Evolutionary conservation across 2,113 vertebrate genomes (phyloP).

Genomic region (Loxodonta africana): DNA sequence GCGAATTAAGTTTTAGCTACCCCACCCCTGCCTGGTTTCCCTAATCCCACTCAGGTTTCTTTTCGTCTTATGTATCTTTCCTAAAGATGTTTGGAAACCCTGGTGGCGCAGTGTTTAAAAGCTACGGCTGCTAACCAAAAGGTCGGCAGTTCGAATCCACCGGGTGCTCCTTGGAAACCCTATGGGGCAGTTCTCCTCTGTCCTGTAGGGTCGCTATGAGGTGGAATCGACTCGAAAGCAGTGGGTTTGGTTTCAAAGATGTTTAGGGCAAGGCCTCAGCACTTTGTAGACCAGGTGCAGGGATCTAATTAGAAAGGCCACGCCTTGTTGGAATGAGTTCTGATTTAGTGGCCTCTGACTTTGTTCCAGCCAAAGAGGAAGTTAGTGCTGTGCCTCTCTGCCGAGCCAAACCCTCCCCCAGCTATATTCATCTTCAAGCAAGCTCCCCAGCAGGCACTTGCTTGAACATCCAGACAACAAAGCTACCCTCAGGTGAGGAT

Average conservation of each 20-base stretch:
- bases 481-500: slow-evolving; percentile 66
- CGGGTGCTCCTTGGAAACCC: no score
- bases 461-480: slow-evolving; percentile 35
- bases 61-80: background rate
- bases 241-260: background rate
- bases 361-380: slow-evolving; percentile 74
- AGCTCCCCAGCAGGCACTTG: slow-evolving; percentile 41
- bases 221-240: no score
- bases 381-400: slow-evolving; percentile 55
- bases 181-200: no score
- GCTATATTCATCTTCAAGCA: slow-evolving; percentile 78
- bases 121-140: no score
- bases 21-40: background rate
- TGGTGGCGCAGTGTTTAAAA: no score
- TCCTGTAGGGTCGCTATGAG: no score
- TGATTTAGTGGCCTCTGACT: slow-evolving; percentile 46
- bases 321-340: background rate
- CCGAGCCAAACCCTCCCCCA: slow-evolving; percentile 79
- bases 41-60: background rate
- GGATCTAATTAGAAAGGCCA: background rate
- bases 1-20: background rate
- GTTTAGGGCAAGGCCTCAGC: background rate
- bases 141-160: no score
- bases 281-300: background rate
- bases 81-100: no score